Conservation (phyloP, 2,113 vertebrate species). For the Bubo scandiacus region DNA sequence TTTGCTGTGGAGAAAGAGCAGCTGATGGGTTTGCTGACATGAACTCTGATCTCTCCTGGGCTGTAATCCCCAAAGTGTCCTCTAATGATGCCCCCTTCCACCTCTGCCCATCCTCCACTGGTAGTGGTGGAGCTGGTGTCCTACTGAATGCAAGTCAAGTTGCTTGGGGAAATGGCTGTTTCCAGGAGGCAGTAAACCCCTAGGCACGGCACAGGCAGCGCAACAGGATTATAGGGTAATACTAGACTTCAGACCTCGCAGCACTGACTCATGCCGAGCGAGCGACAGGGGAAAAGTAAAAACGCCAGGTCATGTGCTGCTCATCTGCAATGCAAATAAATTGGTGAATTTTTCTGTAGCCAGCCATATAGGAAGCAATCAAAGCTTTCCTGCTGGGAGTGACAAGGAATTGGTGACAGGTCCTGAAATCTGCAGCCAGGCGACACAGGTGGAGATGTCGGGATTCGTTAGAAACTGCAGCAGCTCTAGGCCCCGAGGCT, state of each 20-base stretch:
- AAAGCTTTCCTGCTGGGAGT: neutral
- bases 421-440: neutral
- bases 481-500: slow-evolving; percentile 17
- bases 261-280: neutral
- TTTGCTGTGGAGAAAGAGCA: neutral
- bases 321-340: slow-evolving; percentile 16
- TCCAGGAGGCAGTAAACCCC: neutral
- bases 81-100: neutral
- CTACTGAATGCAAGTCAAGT: neutral
- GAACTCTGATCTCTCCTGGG: neutral
- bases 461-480: neutral
- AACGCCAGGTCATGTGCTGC: neutral
- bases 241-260: neutral
- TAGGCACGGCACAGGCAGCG: neutral
- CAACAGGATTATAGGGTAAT: neutral
- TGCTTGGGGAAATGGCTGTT: neutral
- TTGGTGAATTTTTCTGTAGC: neutral
- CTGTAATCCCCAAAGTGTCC: neutral
- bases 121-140: neutral
- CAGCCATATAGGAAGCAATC: neutral
- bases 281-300: neutral
- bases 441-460: neutral
- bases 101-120: neutral
- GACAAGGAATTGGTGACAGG: neutral
- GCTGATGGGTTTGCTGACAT: neutral